Base-by-base conservation (phyloP, 30 jellyfish, hydroid and myxozoan species). In the Cassiopea xamachana region DNA sequence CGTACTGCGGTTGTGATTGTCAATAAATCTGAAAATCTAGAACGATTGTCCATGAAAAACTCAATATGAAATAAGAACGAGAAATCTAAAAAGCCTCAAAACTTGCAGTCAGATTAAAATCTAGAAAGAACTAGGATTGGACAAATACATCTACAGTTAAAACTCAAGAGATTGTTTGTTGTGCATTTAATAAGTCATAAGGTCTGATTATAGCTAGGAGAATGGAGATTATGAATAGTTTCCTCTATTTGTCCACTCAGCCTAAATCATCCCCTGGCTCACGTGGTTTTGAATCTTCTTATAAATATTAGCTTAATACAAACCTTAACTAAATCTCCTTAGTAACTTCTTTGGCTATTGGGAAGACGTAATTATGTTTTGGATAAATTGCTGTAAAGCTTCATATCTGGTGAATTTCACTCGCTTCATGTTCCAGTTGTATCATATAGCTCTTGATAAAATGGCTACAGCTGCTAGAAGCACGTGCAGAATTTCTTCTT, bases 201-300 rank as follows among this genome's bases (percentile, higher is more conserved):
- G 9, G 4, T 9, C 4, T 51, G 9, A 51, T 9, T 19, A 67
- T 67, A 67, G 76, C 76, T 13, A 67, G 18, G 76, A 67, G 64
- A 51, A 51, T 51, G 64, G 64, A 51, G 64, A 51, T 51, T 51
- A 51, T 67, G 76, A 67, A 19, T 67, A 13, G 39, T 13, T 67
- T 67, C 19, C 6, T 67, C 76, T 67, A 13, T 15, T 67, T 19
- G 76, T 67, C 76, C 76, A 13, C 46, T 67, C 76, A 67, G 39
- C 39, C 39, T 14, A 13, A 67, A 3, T 67, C 46, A 67, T 67
- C 76, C 39, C 46, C 6, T 13, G 46, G 46, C 15, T 19, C 76
- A 67, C 76, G 76, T 67, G 76, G 76, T 67, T 67, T 67, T 19
- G 19, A 67, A 67, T 67, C 76, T 14, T 67, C 76, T 67, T 67